Base-by-base conservation (phyloP, 2,113 vertebrate species). In the Archocentrus centrarchus region DNA sequence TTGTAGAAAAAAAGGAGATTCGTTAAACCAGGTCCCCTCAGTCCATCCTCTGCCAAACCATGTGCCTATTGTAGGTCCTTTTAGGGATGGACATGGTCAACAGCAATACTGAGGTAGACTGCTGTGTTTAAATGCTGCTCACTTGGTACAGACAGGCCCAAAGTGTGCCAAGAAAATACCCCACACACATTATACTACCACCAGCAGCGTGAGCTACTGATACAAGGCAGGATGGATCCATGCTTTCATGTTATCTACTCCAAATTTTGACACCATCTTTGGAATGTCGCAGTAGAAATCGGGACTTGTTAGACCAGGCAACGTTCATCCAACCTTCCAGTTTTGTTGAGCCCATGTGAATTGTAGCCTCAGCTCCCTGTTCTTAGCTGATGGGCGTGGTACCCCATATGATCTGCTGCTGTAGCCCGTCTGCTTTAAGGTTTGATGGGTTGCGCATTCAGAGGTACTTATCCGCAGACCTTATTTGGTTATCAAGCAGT, bases 111-210 rank as follows among this genome's bases (percentile, higher is more conserved):
- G 10, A 41, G 39, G 39, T 41, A 4, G 39, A 10, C 10, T 41
- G 39, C 9, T 11, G 39, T 11, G 3, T 41, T 41, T 41, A 41
- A 41, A 41, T 41, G 39, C 11, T 41, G 39, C 39, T 41, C 10
- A 11, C 3, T 41, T 41, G 39, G 39, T 41, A 11, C 39, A 11
- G 10, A 41, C 10, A 3, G 39, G 39, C 39, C 39, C 41, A 47
- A 47, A 68, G 22, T 47, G 0, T 0, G 0, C 64, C 8, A 47
- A 15, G 47, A 18, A 47, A 47, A 27, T 11, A 47, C 6, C 0
- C 64, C 22, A 27, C 47, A 70, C 22, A 68, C 27, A 68, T 10
- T 27, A 27, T 3, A 47, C 37, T 47, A 27, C 64, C 64, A 68
- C 14, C 41, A 68, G 39, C 41, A 11, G 64, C 0, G 0, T 68